These are phyloP conservation scores for Lepidurus couesii DNA, from an alignment of 1,140 invertebrate genomes.

Conservation along the genomic window DNA sequence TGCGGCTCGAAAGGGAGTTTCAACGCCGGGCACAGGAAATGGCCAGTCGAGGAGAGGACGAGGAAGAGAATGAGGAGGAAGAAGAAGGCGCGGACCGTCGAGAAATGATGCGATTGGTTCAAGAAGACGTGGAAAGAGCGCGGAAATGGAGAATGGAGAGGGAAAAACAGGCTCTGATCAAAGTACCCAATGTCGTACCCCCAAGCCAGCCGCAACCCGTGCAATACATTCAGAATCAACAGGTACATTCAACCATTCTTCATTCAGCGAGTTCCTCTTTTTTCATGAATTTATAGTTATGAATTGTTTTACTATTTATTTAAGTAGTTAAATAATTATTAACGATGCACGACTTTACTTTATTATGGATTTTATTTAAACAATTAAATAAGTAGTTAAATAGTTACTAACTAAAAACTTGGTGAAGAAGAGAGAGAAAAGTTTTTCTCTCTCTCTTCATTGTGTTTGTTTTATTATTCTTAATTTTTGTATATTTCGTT, in stretches of 20 bases:
- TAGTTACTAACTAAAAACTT: no score
- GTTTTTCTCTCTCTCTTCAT: no score
- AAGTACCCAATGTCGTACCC: background rate
- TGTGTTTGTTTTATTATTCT: background rate
- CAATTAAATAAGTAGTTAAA: no score
- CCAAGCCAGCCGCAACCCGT: background rate
- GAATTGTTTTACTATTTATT: no score
- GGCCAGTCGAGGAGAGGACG: constrained; percentile 69
- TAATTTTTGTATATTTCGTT: background rate
- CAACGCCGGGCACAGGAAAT: constrained; percentile 74
- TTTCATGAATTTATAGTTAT: no score
- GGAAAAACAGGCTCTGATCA: constrained; percentile 40
- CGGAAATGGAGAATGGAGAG: constrained; percentile 41
- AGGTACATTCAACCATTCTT: background rate
- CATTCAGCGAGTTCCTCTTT: background rate
- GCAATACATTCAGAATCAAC: background rate
- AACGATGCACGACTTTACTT: no score
- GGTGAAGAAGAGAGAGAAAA: no score
- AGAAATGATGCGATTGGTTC: constrained; percentile 41
- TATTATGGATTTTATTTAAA: no score
- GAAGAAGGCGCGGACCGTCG: constrained; percentile 38
- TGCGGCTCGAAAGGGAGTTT: constrained; percentile 80
- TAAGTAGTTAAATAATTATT: no score
- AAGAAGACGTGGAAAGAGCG: constrained; percentile 45
- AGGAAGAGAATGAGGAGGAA: constrained; percentile 50